Evolutionary conservation across 2,797 vertebrate species (phyloP), one percentile per base, ranked within the genome.

Genomic region (Myotis myotis): DNA sequence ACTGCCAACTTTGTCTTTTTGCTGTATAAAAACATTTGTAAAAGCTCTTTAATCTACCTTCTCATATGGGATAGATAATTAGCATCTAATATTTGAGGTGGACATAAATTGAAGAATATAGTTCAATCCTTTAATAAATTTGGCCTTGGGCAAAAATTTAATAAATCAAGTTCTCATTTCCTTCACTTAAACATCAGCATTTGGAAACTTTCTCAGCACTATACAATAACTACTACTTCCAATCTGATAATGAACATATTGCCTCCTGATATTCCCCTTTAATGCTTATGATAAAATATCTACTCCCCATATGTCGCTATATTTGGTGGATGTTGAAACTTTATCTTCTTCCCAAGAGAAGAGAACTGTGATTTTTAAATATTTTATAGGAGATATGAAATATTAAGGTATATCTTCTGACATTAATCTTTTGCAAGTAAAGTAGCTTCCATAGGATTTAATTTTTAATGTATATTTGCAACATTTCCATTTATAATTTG

Each of bases 401-500:
- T 90, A 90, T 87, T 93, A 94, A 93, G 36, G 8, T 92, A 20
- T 36, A 66, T 93, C 33, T 81, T 78, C 30, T 90, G 68, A 92
- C 10, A 86, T 53, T 88, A 89, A n/a, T 36, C 38, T 92, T 95
- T 84, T 12, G 51, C 66, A 88, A 87, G 38, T 84, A 38, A 95
- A 70, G 15, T 75, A 96, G 89, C 22, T 71, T 85, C 64, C 80
- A 82, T 19, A 80, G n/a, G 95, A 91, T 57, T 87, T 81, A 71
- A 93, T 68, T 90, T 96, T 95, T 93, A 95, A 95, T 76, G 20
- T 57, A 53, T 84, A 47, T 84, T 87, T 89, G 47, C 36, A 90
- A 80, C 36, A 89, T 93, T 97, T 95, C 11, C 30, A 78, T 92
- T 94, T 95, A 84, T 87, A 87, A 92, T 68, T 41, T 84, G 28